Base-by-base conservation (phyloP, 2,113 vertebrate genomes). In the Lethenteron reissneri region DNA sequence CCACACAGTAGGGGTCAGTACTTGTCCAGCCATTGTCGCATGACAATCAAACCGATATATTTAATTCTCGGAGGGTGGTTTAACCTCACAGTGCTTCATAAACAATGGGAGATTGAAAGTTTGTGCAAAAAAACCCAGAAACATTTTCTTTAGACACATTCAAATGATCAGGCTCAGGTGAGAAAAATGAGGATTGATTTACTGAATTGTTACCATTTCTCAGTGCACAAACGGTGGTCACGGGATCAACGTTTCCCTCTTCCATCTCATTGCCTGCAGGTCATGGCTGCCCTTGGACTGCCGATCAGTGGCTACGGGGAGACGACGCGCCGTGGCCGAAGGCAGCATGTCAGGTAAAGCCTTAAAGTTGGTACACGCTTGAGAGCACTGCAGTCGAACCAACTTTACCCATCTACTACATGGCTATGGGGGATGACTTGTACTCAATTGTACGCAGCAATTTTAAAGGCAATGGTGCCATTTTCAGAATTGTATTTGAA, bases 221-320 rank as follows among this genome's bases (percentile, higher is more conserved):
- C 64, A 68, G n/a, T 11, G 64, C 9, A 68, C n/a, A n/a, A 15
- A 15, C 17, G 14, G 17, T 64, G 14, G 14, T 64, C 60, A 14
- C 17, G 14, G 17, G 60, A n/a, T 68, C n/a, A 17, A 25, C 25
- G 25, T 68, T 68, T 8, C n/a, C n/a, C 10, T 68, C 64, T 68
- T n/a, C 64, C n/a, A 25, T 68, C 9, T 17, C 25, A 10, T n/a
- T 68, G n/a, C n/a, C n/a, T 11, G 64, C 64, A 68, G 64, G 64
- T 68, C n/a, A 25, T 68, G n/a, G 64, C 64, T 25, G 64, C 64
- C 25, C 64, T 68, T n/a, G 64, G 64, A 68, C n/a, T 17, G 64
- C 64, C 64, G 25, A 68, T 68, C n/a, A 68, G 25, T 17, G 64
- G 64, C 64, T 68, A 68, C 11, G 64, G 64, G 25, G 64, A 68